These are phyloP conservation scores for Philhelius pedissequus DNA, from an alignment of 2,888 invertebrate species.

Conservation along the genomic window DNA sequence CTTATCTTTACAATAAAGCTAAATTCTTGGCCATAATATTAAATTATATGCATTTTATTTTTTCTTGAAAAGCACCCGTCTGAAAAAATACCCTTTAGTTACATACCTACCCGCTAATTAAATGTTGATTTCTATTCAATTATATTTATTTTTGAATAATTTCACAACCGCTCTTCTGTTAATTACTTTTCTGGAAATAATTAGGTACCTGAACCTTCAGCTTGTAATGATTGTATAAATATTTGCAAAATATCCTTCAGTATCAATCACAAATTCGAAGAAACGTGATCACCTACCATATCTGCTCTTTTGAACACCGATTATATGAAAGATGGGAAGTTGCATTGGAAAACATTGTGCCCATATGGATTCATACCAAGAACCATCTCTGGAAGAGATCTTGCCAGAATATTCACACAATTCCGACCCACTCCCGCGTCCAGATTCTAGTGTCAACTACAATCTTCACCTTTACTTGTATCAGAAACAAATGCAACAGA, in stretches of 20 bases:
- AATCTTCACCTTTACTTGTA: conserved; percentile 71
- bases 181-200: not conserved
- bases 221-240: conserved; percentile 14
- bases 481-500: conserved; percentile 70
- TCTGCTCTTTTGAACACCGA: not conserved
- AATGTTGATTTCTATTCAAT: too few relatives aligned
- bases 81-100: too few relatives aligned
- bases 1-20: too few relatives aligned
- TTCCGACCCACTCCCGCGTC: not conserved
- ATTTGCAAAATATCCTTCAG: not conserved
- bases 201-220: not conserved
- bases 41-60: too few relatives aligned
- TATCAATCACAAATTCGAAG: not conserved
- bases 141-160: not conserved
- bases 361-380: not conserved
- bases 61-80: too few relatives aligned
- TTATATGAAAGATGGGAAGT: conserved; percentile 22
- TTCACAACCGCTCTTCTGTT: not conserved
- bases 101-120: too few relatives aligned
- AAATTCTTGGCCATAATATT: too few relatives aligned
- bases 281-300: not conserved
- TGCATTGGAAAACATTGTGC: not conserved
- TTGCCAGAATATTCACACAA: not conserved
- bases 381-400: conserved; percentile 20
- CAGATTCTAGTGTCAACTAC: conserved; percentile 46